Percentiles rank a stretch among this genome's conserved stretches.
Evolutionary conservation across 2,113 vertebrate genomes (phyloP).

Genomic region (Notiomystis cincta): DNA sequence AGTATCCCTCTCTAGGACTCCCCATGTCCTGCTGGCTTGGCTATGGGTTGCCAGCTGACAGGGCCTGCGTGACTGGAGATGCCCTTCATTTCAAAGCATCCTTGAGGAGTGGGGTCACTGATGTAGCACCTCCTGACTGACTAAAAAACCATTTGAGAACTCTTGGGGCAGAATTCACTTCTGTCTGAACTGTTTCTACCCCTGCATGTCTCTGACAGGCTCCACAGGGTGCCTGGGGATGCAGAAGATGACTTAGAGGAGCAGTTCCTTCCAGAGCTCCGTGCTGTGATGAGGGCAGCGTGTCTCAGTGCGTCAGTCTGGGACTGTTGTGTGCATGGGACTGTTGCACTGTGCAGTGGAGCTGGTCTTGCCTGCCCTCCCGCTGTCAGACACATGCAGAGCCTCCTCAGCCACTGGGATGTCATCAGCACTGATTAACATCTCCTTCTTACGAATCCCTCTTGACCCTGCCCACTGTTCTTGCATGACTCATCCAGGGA

Average conservation of each 20-base stretch:
- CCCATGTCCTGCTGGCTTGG: not conserved
- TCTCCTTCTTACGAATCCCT: not conserved
- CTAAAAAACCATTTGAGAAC: not conserved
- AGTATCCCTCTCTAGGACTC: not conserved
- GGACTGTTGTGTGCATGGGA: not conserved
- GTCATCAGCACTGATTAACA: not conserved
- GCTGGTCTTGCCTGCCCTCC: not conserved
- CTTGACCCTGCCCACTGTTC: constrained; percentile 21
- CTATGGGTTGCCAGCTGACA: not conserved
- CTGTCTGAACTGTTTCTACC: not conserved
- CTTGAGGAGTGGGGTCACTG: not conserved
- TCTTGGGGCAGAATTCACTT: not conserved
- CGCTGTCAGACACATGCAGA: not conserved
- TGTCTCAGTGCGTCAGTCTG: not conserved
- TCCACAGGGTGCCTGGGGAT: not conserved
- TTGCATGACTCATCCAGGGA: constrained; percentile 12
- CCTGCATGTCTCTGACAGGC: not conserved
- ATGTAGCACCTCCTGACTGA: not conserved
- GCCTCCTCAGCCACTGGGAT: not conserved
- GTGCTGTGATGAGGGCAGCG: accelerated
- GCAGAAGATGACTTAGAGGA: not conserved
- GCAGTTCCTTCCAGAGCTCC: not conserved
- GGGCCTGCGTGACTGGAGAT: not conserved
- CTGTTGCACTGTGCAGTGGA: not conserved
- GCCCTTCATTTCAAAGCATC: not conserved